These are phyloP conservation scores for Agrotis exclamationis DNA, from an alignment of 2,888 invertebrate genomes.

Conservation along the genomic window DNA sequence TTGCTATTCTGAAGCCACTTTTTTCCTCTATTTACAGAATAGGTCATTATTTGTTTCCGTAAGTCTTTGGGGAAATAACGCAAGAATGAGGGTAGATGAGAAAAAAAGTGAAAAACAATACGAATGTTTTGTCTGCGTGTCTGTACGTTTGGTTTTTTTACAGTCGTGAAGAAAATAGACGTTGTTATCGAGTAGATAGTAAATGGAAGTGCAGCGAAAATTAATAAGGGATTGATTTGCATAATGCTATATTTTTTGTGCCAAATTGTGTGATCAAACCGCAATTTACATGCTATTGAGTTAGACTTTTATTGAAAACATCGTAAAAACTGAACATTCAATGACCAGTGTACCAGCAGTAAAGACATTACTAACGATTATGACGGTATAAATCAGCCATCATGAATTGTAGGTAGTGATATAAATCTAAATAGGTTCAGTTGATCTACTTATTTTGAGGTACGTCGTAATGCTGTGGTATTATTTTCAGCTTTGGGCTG, in stretches of 20 bases:
- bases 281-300: too few species aligned
- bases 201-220: constrained; percentile 12
- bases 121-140: constrained; percentile 48
- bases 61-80: constrained; percentile 65
- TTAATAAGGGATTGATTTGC: neutral
- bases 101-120: constrained; percentile 54
- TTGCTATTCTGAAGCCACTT: constrained; percentile 57
- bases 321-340: too few species aligned
- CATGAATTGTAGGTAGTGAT: too few species aligned
- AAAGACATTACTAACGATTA: too few species aligned
- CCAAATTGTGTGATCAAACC: too few species aligned
- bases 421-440: too few species aligned
- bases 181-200: constrained; percentile 16
- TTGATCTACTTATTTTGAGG: too few species aligned
- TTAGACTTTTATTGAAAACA: too few species aligned
- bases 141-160: constrained; percentile 47
- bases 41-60: constrained; percentile 63
- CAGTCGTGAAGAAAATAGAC: constrained; percentile 35
- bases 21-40: constrained; percentile 51
- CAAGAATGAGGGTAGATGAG: constrained; percentile 53
- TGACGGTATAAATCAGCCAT: too few species aligned
- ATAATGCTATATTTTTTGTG: neutral
- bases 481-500: too few species aligned
- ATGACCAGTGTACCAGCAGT: too few species aligned
- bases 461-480: too few species aligned